Evolutionary conservation across 2,797 vertebrate species (phyloP).

Genomic region (Eulemur coronatus): DNA sequence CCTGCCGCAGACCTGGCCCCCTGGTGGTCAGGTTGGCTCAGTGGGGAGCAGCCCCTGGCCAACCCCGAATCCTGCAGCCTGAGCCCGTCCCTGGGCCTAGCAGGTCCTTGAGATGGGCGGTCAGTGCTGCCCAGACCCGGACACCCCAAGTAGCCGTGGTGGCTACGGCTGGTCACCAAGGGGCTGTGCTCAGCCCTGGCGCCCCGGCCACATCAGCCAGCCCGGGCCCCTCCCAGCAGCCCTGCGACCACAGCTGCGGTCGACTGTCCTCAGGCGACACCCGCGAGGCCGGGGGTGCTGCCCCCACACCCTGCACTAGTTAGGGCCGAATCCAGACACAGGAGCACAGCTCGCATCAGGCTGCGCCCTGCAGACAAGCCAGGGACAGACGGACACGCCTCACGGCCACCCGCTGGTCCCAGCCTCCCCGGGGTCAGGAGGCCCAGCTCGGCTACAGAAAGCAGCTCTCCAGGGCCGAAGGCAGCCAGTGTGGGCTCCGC

Average conservation of each 20-base stretch:
- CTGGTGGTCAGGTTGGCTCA: neutral
- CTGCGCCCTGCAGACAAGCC: neutral
- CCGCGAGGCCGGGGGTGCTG: neutral
- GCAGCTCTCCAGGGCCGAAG: neutral
- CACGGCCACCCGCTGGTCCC: neutral
- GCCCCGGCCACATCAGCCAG: no score
- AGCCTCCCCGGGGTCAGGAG: neutral
- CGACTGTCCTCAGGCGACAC: no score
- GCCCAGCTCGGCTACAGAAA: neutral
- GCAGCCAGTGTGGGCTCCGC: neutral
- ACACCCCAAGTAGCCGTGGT: neutral
- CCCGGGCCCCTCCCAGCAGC: neutral
- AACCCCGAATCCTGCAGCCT: neutral
- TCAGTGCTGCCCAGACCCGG: neutral
- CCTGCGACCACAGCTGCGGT: neutral
- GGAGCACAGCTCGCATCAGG: neutral
- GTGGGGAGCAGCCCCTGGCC: neutral
- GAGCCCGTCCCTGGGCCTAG: neutral
- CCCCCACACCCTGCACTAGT: neutral
- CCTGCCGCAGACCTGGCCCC: neutral
- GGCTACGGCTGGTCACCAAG: neutral
- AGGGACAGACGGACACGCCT: neutral
- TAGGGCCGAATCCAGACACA: neutral
- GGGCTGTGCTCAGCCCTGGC: neutral
- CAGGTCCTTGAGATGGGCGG: neutral